phyloP scores from a whole-genome alignment of 2,888 invertebrate genomes.

The Eupithecia subumbrata region DNA sequence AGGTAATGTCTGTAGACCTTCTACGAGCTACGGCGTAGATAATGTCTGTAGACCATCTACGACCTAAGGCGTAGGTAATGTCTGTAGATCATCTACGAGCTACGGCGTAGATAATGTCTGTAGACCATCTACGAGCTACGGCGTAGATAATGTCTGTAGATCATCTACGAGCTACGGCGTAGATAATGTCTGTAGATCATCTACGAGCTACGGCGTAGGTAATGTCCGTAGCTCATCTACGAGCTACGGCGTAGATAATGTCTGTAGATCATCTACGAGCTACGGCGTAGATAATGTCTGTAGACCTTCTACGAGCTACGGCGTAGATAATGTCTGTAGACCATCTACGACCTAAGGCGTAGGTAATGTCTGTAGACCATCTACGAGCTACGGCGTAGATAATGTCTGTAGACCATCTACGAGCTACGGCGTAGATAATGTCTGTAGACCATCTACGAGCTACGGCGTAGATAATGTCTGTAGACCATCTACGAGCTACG shows the following conservation, averaged over 20 bases:
- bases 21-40: neutral
- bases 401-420: neutral
- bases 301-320: neutral
- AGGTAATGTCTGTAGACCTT: too few species aligned
- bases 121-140: neutral
- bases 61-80: too few species aligned
- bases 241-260: too few species aligned
- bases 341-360: too few species aligned
- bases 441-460: neutral
- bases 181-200: neutral
- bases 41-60: neutral
- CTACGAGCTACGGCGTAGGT: neutral
- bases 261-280: too few species aligned
- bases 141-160: neutral
- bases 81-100: neutral
- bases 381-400: neutral
- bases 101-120: too few species aligned
- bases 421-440: neutral
- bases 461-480: neutral
- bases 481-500: neutral
- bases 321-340: too few species aligned
- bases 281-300: neutral
- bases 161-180: neutral
- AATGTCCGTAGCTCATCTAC: neutral
- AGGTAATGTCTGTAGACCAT: too few species aligned